Conservation (phyloP, 2,797 vertebrate species). For the Syngnathus rostellatus region DNA sequence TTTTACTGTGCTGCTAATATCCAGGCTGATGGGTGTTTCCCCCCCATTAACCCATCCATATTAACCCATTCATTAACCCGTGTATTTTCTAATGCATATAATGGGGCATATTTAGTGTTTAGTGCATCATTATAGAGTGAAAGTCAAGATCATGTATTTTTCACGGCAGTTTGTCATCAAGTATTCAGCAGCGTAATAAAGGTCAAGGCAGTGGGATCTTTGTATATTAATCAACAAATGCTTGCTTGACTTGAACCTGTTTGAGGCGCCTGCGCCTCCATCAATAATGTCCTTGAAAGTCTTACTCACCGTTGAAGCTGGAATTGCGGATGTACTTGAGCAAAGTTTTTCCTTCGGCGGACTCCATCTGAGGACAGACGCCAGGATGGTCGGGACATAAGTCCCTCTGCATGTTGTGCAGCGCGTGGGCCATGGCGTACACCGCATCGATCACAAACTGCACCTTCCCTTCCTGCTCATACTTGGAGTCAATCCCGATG, state of each 20-base stretch:
- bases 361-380: slow-evolving; percentile 88
- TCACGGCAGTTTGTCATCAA: neutral
- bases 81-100: neutral
- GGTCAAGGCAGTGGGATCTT: neutral
- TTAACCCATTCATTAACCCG: neutral
- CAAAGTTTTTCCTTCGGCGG: slow-evolving; percentile 83
- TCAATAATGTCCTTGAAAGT: slow-evolving; percentile 2
- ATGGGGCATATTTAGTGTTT: neutral
- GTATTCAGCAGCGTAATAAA: neutral
- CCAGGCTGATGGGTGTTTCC: neutral
- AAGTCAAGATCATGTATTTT: slow-evolving; percentile 2
- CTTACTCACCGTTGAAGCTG: slow-evolving; percentile 89
- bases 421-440: slow-evolving; percentile 93
- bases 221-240: neutral
- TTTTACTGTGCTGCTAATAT: neutral
- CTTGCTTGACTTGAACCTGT: neutral
- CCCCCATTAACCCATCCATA: too few species aligned
- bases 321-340: slow-evolving; percentile 90
- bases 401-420: slow-evolving; percentile 93
- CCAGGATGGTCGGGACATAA: slow-evolving; percentile 84
- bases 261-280: neutral
- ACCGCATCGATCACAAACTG: slow-evolving; percentile 98
- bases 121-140: neutral
- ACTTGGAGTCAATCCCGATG: slow-evolving; percentile 88
- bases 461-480: slow-evolving; percentile 96